A percentile compares a stretch with the other conserved stretches of the same genome.
phyloP scores from a whole-genome alignment of 2,113 vertebrate species.

The Microcebus murinus region DNA sequence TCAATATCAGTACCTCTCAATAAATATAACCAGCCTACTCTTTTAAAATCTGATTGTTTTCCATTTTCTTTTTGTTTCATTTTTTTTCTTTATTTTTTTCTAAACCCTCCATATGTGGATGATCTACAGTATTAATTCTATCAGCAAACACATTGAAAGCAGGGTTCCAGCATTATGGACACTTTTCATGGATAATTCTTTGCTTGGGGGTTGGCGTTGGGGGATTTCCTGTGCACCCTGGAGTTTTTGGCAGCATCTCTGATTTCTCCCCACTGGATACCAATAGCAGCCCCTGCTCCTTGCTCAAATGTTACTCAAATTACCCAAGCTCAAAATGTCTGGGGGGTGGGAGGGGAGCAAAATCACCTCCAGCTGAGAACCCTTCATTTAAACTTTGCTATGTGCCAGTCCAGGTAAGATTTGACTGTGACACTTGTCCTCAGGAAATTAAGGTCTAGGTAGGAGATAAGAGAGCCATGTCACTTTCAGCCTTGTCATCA shows the following conservation, averaged over 20 bases:
- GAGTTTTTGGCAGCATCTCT: accelerated
- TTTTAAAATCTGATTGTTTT: background rate
- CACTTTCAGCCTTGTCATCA: accelerated
- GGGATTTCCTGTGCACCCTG: background rate
- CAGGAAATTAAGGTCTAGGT: background rate
- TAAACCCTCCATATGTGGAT: background rate
- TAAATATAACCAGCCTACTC: too few species aligned
- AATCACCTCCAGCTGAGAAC: background rate
- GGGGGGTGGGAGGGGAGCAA: background rate
- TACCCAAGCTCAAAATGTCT: too few species aligned
- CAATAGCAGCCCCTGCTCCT: accelerated
- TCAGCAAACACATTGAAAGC: background rate
- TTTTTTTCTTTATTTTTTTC: background rate
- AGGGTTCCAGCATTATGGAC: accelerated
- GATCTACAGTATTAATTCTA: too few species aligned
- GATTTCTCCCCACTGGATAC: accelerated
- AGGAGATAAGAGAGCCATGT: background rate
- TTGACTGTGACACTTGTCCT: background rate
- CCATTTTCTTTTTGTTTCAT: background rate
- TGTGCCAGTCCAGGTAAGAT: background rate
- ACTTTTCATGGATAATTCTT: background rate
- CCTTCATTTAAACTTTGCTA: accelerated
- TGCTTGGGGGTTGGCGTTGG: too few species aligned
- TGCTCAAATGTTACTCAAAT: background rate
- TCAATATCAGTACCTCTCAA: accelerated